phyloP scores from a whole-genome alignment of 2,113 vertebrate species.

The Lanius ludovicianus region DNA sequence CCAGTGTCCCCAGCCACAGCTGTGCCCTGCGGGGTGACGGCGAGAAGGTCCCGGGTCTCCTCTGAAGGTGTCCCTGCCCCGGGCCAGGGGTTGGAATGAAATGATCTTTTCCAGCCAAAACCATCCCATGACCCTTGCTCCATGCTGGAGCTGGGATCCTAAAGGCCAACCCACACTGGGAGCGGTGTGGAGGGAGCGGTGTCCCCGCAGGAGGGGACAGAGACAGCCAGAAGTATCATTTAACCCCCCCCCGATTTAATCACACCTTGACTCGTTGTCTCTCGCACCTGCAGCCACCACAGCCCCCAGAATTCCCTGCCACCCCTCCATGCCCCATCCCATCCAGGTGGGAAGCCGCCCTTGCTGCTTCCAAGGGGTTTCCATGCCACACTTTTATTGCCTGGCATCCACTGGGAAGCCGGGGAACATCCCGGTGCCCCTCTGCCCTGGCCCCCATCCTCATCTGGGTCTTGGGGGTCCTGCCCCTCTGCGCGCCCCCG shows the following conservation, averaged over 20 bases:
- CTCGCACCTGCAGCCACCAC: accelerated
- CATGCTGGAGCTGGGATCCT: not conserved
- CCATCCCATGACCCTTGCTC: not conserved
- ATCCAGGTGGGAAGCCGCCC: accelerated
- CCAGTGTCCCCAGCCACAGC: not conserved
- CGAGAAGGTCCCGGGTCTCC: accelerated
- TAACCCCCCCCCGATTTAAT: accelerated
- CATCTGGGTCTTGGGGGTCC: not conserved
- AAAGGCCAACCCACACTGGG: accelerated
- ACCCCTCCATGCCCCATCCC: accelerated
- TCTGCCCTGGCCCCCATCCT: accelerated
- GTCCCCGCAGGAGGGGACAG: accelerated
- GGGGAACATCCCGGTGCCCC: accelerated
- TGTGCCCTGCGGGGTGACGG: accelerated
- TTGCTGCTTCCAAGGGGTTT: not conserved
- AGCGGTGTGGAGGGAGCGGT: accelerated
- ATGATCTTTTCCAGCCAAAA: not conserved
- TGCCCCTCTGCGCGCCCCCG: not conserved
- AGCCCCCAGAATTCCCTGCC: not conserved
- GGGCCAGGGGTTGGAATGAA: not conserved
- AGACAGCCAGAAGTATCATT: not conserved
- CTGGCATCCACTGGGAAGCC: not conserved
- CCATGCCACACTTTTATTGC: accelerated
- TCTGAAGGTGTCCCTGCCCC: not conserved
- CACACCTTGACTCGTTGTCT: accelerated